Percentiles rank a stretch among this genome's conserved stretches.
Evolutionary conservation across 2,888 invertebrate genomes (phyloP).

Genomic region (Thelaira solivaga): DNA sequence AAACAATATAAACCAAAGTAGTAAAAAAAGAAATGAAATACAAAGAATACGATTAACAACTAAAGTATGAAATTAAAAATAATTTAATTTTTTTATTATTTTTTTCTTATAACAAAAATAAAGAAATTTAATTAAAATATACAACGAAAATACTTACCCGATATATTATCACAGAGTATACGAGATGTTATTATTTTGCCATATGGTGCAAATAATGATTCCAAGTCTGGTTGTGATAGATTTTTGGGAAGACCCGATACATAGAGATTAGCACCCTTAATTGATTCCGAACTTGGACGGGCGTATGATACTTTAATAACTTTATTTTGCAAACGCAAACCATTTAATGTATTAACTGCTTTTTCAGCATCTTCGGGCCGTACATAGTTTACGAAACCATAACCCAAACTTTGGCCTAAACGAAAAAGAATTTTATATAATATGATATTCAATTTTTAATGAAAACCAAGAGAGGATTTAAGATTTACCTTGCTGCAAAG

Average conservation of each 20-base stretch:
- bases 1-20: conserved; percentile 10
- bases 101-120: background rate
- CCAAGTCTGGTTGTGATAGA: conserved; percentile 96
- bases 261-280: conserved; percentile 98
- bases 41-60: background rate
- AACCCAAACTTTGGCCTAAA: conserved; percentile 96
- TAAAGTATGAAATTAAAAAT: background rate
- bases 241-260: conserved; percentile 98
- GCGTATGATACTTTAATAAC: conserved; percentile 99
- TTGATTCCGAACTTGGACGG: conserved; percentile 97
- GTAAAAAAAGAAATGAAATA: conserved; percentile 33
- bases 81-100: background rate
- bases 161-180: conserved; percentile 94
- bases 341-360: conserved; percentile 98
- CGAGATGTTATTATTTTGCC: conserved; percentile 98
- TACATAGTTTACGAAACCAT: conserved; percentile 99
- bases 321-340: conserved; percentile 98
- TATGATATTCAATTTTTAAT: background rate
- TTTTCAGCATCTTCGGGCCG: conserved; percentile 98
- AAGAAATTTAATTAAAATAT: background rate
- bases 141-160: conserved; percentile 71
- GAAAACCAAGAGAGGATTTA: background rate
- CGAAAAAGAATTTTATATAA: background rate
- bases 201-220: conserved; percentile 94
- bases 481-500: conserved; percentile 74